Percentiles rank a stretch among this genome's conserved stretches.
Conservation (phyloP, 2,113 vertebrate genomes). For the Parus major region DNA sequence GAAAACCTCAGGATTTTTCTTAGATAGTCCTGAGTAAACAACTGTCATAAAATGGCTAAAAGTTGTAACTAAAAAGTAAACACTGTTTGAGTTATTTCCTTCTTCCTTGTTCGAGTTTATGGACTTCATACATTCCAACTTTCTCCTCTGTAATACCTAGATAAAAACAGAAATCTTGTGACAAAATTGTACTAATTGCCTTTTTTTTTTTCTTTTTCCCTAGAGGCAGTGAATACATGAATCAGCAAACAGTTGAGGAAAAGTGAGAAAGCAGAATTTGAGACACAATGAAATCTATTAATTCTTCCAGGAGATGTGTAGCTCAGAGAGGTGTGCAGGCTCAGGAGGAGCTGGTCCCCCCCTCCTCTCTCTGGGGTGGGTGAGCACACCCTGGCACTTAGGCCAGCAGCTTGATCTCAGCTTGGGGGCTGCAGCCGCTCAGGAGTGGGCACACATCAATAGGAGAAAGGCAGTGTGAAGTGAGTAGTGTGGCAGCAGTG, state of each 20-base stretch:
- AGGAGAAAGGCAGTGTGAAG: fast-evolving
- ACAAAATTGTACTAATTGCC: background rate
- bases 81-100: background rate
- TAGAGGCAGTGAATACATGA: background rate
- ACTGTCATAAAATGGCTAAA: background rate
- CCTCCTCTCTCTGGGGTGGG: background rate
- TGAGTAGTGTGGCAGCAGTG: fast-evolving
- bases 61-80: background rate
- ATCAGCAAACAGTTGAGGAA: background rate
- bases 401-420: fast-evolving
- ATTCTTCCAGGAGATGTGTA: background rate
- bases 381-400: background rate
- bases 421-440: background rate
- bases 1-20: background rate
- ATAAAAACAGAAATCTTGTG: background rate
- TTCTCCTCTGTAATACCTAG: background rate
- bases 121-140: background rate
- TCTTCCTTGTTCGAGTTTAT: background rate
- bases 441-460: fast-evolving
- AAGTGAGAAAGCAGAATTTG: background rate
- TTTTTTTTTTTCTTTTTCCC: background rate
- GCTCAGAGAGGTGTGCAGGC: background rate
- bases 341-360: background rate
- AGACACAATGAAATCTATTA: fast-evolving
- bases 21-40: background rate